Evolutionary conservation across 2,113 vertebrate species (phyloP), one percentile per base, ranked within the genome.

Genomic region (Columbina picui): DNA sequence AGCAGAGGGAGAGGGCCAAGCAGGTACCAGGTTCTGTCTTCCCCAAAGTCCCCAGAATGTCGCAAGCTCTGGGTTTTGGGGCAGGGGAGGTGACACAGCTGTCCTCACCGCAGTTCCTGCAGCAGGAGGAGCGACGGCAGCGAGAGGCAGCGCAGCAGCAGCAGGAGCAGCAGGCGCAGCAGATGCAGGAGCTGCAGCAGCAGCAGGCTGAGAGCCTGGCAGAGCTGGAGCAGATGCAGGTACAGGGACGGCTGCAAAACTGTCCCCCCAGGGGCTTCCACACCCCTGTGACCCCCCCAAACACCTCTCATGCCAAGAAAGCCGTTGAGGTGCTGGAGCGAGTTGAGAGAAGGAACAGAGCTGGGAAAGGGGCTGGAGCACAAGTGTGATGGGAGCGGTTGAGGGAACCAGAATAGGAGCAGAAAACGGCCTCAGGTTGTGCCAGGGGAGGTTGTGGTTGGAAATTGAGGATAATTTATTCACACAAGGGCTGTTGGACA

Each of bases 221-320:
- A 3, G 98, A 98, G 74, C 95, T 98, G 83, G 95, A 97, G 77
- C 98, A 98, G 89, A 94, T 98, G 50, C 98, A 98, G 97, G 98
- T 98, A 85, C 0, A 2, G 32, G 50, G 26, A 20, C 7, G 14
- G 3, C 38, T 6, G 3, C 29, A 8, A 26, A 73, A 41, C 11
- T 4, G 11, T 2, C n/a, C 23, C 5, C 25, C 41, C 0, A 2
- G 17, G 27, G 30, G 21, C 32, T 69, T 39, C 61, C 49, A 0
- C 7, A 7, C 7, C 43, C 25, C 41, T 41, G 29, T 13, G 6
- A 1, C 26, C 38, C 20, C 52, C 81, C 59, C 0, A 1, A 70
- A 43, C 17, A 18, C 16, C 18, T 43, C 43, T 43, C 43, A 43
- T 18, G 43, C 43, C 43, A 43, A 43, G 43, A 43, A 43, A 43